Evolutionary conservation across 2,888 invertebrate species (phyloP), one percentile per base, ranked within the genome.

Genomic region (Drosophila paracracens): DNA sequence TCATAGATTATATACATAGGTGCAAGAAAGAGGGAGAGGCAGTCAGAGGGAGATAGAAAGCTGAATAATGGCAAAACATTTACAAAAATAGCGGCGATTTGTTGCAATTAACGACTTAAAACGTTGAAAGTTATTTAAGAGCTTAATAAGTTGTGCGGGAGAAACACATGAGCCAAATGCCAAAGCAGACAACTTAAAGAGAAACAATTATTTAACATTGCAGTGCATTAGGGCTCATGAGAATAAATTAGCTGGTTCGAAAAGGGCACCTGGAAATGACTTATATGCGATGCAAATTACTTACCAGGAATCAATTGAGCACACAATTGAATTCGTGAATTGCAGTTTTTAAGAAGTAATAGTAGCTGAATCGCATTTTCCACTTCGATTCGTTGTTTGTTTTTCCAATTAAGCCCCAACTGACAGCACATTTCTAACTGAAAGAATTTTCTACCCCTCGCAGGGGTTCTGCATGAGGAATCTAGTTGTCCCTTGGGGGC

Each of bases 61-160:
- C 70, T 85, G 61, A 85, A 58, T 85, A 87, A 87, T 88, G 77
- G 76, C 69, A 52, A 29, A 65, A 61, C 77, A 81, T 76, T 83
- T 63, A 64, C 68, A 74, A 81, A 81, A 88, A 88, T 82, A 83
- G 74, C 74, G 74, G 77, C 89, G 71, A 87, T 88, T 87, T 89
- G 89, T 84, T 88, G 88, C 81, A 87, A 87, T 87, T 87, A 87
- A 79, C 81, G 74, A 60, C 74, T 51, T 57, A 68, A 67, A 70
- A 66, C 63, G 65, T 59, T 80, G 72, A 76, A 78, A 75, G 78
- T 80, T 72, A 56, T 71, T 80, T 74, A 76, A 78, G 71, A 64
- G 48, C 43, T 59, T 1, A 21, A 59, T 38, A 27, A 53, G 70
- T 56, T 68, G 56, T 50, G 27, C 25, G 35, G 18, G 58, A 46